Conservation (phyloP, 2,113 vertebrate species). For the Gasterosteus aculeatus region DNA sequence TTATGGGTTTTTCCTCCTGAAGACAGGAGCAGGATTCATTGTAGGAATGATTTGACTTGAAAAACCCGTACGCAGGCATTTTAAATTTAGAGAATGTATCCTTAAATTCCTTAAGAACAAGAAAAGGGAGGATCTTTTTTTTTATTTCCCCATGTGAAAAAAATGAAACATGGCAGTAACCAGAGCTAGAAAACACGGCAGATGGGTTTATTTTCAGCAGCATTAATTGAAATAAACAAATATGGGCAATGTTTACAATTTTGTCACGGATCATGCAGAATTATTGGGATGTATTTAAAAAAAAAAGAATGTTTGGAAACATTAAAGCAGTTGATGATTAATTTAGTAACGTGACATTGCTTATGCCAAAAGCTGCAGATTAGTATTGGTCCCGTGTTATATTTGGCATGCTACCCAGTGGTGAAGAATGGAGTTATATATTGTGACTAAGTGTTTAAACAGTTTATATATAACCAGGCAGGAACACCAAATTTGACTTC, state of each 20-base stretch:
- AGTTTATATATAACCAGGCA: background rate
- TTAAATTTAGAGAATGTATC: constrained; percentile 15
- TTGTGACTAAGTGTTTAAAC: background rate
- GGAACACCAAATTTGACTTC: constrained; percentile 8
- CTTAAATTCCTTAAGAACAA: constrained; percentile 32
- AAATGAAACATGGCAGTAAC: constrained; percentile 13
- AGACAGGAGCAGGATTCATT: constrained; percentile 22
- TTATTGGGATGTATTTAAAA: background rate
- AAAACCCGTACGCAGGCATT: constrained; percentile 27
- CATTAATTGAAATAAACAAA: constrained; percentile 49
- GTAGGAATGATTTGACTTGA: constrained; percentile 44
- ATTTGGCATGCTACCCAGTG: background rate
- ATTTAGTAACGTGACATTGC: background rate
- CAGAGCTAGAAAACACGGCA: constrained; percentile 26
- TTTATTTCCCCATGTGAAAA: background rate
- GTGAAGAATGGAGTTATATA: background rate
- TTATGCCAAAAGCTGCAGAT: background rate
- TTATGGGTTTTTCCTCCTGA: constrained; percentile 1
- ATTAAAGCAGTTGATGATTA: constrained; percentile 8
- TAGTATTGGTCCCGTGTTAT: background rate
- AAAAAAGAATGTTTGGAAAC: background rate
- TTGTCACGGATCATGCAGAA: constrained; percentile 5
- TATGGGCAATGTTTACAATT: constrained; percentile 31
- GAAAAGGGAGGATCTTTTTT: constrained; percentile 6
- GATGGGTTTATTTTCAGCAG: constrained; percentile 13